Evolutionary conservation across 2,888 invertebrate genomes (phyloP).

Genomic region (Protula sp.): DNA sequence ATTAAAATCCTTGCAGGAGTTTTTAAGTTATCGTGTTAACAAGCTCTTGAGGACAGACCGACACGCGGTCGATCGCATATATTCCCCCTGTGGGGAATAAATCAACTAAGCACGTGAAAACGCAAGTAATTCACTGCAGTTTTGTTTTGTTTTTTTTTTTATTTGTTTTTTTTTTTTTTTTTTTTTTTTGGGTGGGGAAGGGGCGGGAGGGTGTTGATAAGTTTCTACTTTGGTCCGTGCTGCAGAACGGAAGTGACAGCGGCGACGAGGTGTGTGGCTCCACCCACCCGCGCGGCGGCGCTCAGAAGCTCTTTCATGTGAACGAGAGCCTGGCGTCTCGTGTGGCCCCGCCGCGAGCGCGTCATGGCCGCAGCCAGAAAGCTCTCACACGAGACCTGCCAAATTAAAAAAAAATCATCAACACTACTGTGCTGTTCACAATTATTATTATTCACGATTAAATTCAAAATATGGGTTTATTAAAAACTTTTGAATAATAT

Average conservation of each 20-base stretch:
- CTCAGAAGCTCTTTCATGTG: conserved; percentile 50
- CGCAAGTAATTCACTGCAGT: neutral
- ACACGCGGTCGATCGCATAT: too few species aligned
- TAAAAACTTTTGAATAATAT: too few species aligned
- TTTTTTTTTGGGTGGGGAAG: neutral
- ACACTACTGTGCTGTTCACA: too few species aligned
- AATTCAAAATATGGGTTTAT: neutral
- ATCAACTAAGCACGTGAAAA: too few species aligned
- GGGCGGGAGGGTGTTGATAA: too few species aligned
- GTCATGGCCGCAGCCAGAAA: conserved; percentile 46
- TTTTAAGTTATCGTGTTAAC: too few species aligned
- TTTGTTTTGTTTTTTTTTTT: too few species aligned
- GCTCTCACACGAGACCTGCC: conserved; percentile 43
- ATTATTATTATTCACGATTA: too few species aligned
- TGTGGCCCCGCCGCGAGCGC: conserved; percentile 41
- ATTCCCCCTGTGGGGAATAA: too few species aligned
- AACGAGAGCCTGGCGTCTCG: conserved; percentile 43
- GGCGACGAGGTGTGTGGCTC: conserved; percentile 50
- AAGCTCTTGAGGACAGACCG: too few species aligned
- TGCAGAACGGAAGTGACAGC: conserved; percentile 51
- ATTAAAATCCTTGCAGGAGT: too few species aligned
- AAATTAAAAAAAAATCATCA: conserved; percentile 2
- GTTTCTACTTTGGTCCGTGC: conserved; percentile 44
- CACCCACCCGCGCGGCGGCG: conserved; percentile 45
- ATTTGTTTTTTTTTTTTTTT: too few species aligned